A percentile compares a stretch with the other conserved stretches of the same genome.
Evolutionary conservation across 1,140 invertebrate species (phyloP).

Genomic region (Hycleus cichorii): DNA sequence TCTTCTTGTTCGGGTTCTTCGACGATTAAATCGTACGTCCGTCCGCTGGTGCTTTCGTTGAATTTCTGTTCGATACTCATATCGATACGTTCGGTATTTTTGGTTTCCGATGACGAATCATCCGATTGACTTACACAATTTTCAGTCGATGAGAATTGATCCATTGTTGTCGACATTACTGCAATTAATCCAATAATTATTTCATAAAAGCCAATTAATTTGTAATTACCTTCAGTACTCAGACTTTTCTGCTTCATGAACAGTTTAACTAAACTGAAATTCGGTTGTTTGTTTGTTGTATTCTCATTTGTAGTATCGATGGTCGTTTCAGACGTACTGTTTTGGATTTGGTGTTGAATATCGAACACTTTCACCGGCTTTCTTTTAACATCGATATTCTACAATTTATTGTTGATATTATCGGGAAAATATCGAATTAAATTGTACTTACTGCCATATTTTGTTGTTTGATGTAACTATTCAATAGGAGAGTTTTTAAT

Average conservation of each 20-base stretch:
- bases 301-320: slow-evolving; percentile 39
- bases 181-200: not conserved
- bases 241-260: slow-evolving; percentile 85
- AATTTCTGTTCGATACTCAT: slow-evolving; percentile 23
- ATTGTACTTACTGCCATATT: slow-evolving; percentile 50
- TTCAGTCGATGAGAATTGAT: slow-evolving; percentile 53
- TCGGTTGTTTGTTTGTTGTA: slow-evolving; percentile 46
- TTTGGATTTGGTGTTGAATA: slow-evolving; percentile 47
- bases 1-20: slow-evolving; percentile 43
- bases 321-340: slow-evolving; percentile 51
- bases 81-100: slow-evolving; percentile 19
- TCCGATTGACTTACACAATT: slow-evolving; percentile 44
- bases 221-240: slow-evolving; percentile 57
- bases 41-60: slow-evolving; percentile 21
- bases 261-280: slow-evolving; percentile 77
- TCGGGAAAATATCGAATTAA: not conserved
- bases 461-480: slow-evolving; percentile 34
- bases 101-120: slow-evolving; percentile 34
- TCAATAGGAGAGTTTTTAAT: slow-evolving; percentile 25
- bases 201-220: not conserved
- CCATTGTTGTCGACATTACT: slow-evolving; percentile 50
- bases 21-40: slow-evolving; percentile 40
- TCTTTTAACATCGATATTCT: slow-evolving; percentile 45
- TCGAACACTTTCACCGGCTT: slow-evolving; percentile 59
- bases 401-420: slow-evolving; percentile 21